Evolutionary conservation across 1,140 invertebrate genomes (phyloP), one percentile per base, ranked within the genome.

Genomic region (Brachionus koreanus): DNA sequence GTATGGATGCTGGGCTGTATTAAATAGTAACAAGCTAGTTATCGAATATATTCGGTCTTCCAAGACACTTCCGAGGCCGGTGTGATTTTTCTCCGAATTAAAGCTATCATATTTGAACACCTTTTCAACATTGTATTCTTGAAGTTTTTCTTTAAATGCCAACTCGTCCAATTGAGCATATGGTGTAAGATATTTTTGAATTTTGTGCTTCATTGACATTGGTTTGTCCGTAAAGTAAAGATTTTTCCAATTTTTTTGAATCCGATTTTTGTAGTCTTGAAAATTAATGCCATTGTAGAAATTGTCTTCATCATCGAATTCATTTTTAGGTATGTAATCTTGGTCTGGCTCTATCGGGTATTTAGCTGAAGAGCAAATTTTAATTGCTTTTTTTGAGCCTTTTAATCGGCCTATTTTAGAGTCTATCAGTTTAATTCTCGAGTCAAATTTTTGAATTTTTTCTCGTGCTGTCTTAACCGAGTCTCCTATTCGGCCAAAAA

Each of bases 1-100:
- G 76, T 79, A 79, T 12, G 61, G 49, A 79, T 79, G 76, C 39
- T 79, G 76, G 6, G 76, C 76, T 65, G 76, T 79, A 25, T 79
- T 79, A 16, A 79, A 79, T 0, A 79, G 29, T 13, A 79, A 13
- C n/a, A 79, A 65, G 57, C 76, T 79, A 12, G 76, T 61, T 29
- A 79, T 23, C 10, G 76, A 61, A 10, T 61, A 43, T 3, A 79
- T 79, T 16, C 61, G 46, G 35, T 79, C 76, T 39, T 57, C 61
- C 7, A 79, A 61, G 10, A 79, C 61, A 65, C 23, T 61, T 13
- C 76, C 76, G 19, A 79, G 49, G 4, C 76, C 76, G 23, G n/a
- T 25, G 13, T 79, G 46, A 4, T 13, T 33, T 10, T 23, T 10
- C 7, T 74, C 69, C 9, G 42, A 46, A 5, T 74, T 43, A 5